Evolutionary conservation across 2,888 invertebrate genomes (phyloP).

Genomic region (Coelogynopora nodosa): DNA sequence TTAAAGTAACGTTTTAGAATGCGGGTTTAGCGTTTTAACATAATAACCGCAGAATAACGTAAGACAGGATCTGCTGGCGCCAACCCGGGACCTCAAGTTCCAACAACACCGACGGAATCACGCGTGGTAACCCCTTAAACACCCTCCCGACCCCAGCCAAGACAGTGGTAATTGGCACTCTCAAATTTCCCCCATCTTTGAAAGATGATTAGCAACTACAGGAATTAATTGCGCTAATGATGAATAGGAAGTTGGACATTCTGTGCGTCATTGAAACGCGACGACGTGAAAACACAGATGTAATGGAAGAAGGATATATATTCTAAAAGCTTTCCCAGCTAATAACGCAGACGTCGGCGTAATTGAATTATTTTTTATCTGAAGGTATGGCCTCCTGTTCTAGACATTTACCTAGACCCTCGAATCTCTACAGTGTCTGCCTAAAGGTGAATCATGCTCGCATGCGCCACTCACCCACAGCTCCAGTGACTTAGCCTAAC

Average conservation of each 20-base stretch:
- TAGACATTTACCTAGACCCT: conserved; percentile 7
- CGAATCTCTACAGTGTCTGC: neutral
- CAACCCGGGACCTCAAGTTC: neutral
- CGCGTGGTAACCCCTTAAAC: neutral
- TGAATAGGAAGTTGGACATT: neutral
- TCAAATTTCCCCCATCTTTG: neutral
- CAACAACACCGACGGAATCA: neutral
- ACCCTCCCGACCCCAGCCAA: neutral
- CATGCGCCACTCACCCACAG: neutral
- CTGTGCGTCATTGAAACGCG: conserved; percentile 10
- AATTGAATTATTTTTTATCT: neutral
- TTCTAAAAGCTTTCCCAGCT: neutral
- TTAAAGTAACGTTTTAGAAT: no score
- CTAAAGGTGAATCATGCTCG: neutral
- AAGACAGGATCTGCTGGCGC: neutral
- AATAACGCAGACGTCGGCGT: neutral
- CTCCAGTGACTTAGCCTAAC: neutral
- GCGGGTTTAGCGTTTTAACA: no score
- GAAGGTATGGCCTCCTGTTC: neutral
- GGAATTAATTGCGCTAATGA: neutral
- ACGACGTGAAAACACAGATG: conserved; percentile 11
- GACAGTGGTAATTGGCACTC: neutral
- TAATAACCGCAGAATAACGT: neutral
- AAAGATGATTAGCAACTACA: neutral
- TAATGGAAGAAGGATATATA: neutral